Percentiles rank a stretch among this genome's conserved stretches.
These are phyloP conservation scores for Gymnothorax reevesii DNA, from an alignment of 2,797 vertebrate species.

Conservation along the genomic window DNA sequence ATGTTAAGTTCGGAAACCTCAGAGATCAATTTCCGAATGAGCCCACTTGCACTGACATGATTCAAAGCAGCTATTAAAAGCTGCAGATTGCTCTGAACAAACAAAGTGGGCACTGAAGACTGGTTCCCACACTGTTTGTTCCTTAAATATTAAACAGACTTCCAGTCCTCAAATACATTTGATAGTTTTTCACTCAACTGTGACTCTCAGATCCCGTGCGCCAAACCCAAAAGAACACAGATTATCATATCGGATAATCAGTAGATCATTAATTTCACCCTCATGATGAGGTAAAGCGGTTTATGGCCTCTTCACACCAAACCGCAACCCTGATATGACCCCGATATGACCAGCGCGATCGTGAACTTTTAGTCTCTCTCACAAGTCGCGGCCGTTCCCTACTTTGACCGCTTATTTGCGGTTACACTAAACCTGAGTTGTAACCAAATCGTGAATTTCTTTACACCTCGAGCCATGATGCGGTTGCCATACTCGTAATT, in stretches of 20 bases:
- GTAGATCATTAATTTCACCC: not conserved
- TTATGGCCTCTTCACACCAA: too few relatives aligned
- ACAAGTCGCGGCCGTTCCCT: too few relatives aligned
- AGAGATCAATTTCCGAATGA: not conserved
- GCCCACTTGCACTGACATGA: not conserved
- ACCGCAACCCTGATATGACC: too few relatives aligned
- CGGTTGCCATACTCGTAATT: too few relatives aligned
- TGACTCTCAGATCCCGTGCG: not conserved
- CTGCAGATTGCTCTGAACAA: constrained; percentile 16
- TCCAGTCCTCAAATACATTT: constrained; percentile 18
- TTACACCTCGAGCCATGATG: too few relatives aligned
- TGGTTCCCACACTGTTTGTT: constrained; percentile 11
- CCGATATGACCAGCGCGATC: too few relatives aligned
- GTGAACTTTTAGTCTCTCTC: too few relatives aligned
- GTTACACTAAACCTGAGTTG: too few relatives aligned
- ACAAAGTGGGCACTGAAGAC: constrained; percentile 1
- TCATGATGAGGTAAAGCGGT: not conserved
- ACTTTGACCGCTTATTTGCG: too few relatives aligned
- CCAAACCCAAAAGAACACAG: not conserved
- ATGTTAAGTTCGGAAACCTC: not conserved
- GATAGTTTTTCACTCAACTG: not conserved
- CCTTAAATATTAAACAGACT: constrained; percentile 16
- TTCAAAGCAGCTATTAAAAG: constrained; percentile 3
- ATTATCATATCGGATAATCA: not conserved
- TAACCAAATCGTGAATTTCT: too few relatives aligned